Base-by-base conservation (phyloP, 1,140 invertebrate species). In the Drosophila kanapiae region DNA sequence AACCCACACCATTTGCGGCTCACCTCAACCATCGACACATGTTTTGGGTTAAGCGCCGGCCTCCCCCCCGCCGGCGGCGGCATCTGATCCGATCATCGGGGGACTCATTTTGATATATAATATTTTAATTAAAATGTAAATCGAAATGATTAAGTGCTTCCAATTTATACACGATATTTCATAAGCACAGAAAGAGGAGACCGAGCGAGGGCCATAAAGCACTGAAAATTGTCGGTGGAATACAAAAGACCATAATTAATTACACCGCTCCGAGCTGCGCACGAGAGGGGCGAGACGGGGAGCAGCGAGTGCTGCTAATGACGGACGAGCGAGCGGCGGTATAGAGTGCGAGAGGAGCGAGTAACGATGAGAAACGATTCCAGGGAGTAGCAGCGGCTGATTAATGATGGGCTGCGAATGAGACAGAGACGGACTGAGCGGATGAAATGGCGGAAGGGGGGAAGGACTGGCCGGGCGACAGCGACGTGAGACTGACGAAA, bases 81-180 rank as follows among this genome's bases (percentile, higher is more conserved):
- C 45, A 40, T n/a, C 37, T 6, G 37, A 40, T 31, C 62, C 42
- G 42, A 71, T 68, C 75, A 72, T 54, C 64, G 75, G 72, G 72
- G 74, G 74, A 70, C 81, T 65, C 64, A 64, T 82, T 85, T 76
- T 82, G 80, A 86, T 85, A 81, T 79, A 88, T 81, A 90, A 88
- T 90, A 88, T 90, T 90, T 90, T 90, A 90, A 90, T 90, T 90
- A 90, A 90, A 90, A 90, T 90, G 85, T 90, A 90, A 90, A 85
- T 82, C 82, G 78, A 63, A 90, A 90, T 90, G 85, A 90, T 90
- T 91, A 90, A 90, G 85, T 90, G 82, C 72, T 79, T 82, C 78
- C 85, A 90, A 90, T 90, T 90, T 90, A 90, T 90, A 82, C 81
- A 78, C 80, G 76, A 90, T 90, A 82, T 90, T 91, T 90, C 85